A percentile compares a stretch with the other conserved stretches of the same genome.
Conservation (phyloP, 2,113 vertebrate species). For the Vombatus ursinus region DNA sequence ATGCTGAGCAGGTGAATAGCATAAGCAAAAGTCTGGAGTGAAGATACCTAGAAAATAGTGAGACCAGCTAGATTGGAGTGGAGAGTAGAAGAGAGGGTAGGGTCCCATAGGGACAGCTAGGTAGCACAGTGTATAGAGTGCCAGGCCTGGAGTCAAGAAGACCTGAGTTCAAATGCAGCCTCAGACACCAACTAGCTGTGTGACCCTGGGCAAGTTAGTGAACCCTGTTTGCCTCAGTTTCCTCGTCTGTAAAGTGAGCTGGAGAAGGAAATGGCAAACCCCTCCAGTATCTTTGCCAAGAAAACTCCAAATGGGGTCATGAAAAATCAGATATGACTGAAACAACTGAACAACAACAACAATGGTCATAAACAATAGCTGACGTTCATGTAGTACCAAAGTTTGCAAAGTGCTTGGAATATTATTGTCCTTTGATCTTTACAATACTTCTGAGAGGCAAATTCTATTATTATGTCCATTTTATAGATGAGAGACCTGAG, state of each 20-base stretch:
- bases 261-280: not conserved
- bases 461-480: too few species aligned
- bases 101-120: not conserved
- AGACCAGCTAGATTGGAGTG: not conserved
- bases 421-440: not conserved
- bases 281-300: not conserved
- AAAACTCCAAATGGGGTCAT: not conserved
- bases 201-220: not conserved
- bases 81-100: not conserved
- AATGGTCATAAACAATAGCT: not conserved
- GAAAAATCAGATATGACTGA: not conserved
- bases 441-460: not conserved
- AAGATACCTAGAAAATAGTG: not conserved
- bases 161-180: not conserved
- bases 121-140: not conserved
- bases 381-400: not conserved
- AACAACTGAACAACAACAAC: not conserved
- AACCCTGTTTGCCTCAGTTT: not conserved
- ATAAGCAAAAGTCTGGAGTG: not conserved
- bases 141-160: not conserved
- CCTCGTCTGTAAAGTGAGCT: not conserved
- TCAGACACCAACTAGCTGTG: too few species aligned
- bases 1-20: not conserved
- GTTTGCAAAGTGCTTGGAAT: not conserved
- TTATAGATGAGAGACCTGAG: not conserved